Evolutionary conservation across 2,797 vertebrate species (phyloP).

Genomic region (Pagetopsis macropterus): DNA sequence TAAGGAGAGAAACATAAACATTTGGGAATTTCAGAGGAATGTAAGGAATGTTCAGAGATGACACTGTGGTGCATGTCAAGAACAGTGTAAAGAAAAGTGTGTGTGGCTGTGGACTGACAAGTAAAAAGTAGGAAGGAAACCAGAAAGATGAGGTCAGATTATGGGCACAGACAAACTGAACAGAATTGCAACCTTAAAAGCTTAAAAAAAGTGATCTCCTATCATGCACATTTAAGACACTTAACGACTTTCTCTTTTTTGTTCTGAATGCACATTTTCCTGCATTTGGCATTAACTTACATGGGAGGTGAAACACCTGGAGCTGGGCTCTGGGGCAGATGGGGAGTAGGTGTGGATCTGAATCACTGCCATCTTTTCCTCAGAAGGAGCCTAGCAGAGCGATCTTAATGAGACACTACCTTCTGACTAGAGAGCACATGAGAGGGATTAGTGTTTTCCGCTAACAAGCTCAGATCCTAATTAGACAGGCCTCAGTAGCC

Average conservation of each 20-base stretch:
- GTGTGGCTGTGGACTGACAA: slow-evolving; percentile 3
- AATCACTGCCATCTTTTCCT: slow-evolving; percentile 73
- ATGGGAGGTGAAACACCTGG: slow-evolving; percentile 62
- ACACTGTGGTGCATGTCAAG: slow-evolving; percentile 49
- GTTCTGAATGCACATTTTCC: slow-evolving; percentile 18
- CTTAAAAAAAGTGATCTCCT: slow-evolving; percentile 1
- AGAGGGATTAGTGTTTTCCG: slow-evolving; percentile 82
- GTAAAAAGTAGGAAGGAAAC: slow-evolving; percentile 35
- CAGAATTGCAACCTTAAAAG: slow-evolving; percentile 2
- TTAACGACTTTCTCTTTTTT: slow-evolving; percentile 9
- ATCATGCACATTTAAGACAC: slow-evolving; percentile 9
- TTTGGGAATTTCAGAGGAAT: slow-evolving; percentile 63
- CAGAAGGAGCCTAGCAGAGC: slow-evolving; percentile 72
- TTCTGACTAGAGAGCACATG: slow-evolving; percentile 84
- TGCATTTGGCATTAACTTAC: slow-evolving; percentile 39
- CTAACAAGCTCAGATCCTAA: slow-evolving; percentile 85
- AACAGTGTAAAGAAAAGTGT: slow-evolving; percentile 39
- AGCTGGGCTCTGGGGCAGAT: slow-evolving; percentile 52
- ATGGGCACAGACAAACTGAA: slow-evolving; percentile 5
- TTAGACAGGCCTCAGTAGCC: slow-evolving; percentile 82
- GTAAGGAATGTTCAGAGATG: slow-evolving; percentile 57
- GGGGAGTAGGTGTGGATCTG: slow-evolving; percentile 60
- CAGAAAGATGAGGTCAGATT: slow-evolving; percentile 25
- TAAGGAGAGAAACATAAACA: slow-evolving; percentile 55
- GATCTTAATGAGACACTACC: slow-evolving; percentile 81